Base-by-base conservation (phyloP, 2,797 vertebrate species). In the Semotilus atromaculatus region DNA sequence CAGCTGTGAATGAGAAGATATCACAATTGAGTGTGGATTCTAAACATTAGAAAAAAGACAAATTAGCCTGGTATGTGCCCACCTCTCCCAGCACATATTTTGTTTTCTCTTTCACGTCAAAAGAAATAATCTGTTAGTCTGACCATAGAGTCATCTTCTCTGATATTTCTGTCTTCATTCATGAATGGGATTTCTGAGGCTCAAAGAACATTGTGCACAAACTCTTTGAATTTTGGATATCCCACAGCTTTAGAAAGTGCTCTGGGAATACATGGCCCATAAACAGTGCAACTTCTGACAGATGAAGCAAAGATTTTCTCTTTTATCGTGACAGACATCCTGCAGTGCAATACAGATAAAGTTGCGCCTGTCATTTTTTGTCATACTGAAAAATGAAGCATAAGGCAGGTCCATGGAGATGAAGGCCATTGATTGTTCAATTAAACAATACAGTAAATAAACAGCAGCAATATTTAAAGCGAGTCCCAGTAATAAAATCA, bases 11-110 rank as follows among this genome's bases (percentile, higher is more conserved):
- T 85, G 72, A 62, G 34, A 7, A 86, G 40, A 71, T 60, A 81
- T 55, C 45, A 79, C 77, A 76, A 48, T 45, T 21, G 48, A n/a
- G 16, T 75, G 26, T 83, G 38, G 68, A 40, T 75, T 80, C 60
- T 38, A 80, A 70, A 78, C 75, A 81, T 83, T 67, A 84, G 81
- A 62, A 70, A 70, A 16, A 73, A 62, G 38, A 77, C 70, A 83
- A 70, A 85, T 85, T 85, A 64, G 51, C 40, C 67, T 80, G 66
- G 60, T 73, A 74, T 84, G 64, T 64, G 43, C 16, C 48, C 62
- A 79, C 48, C 71, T 88, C 74, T 81, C 77, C 73, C 29, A 76
- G 29, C 72, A 78, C 51, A 60, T 5, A 67, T 72, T 82, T 38
- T 34, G 19, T 23, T 53, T 66, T 68, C 31, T 3, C 29, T 80